phyloP scores from a whole-genome alignment of 30 jellyfish, hydroid and myxozoan genomes.

The Morbakka virulenta region DNA sequence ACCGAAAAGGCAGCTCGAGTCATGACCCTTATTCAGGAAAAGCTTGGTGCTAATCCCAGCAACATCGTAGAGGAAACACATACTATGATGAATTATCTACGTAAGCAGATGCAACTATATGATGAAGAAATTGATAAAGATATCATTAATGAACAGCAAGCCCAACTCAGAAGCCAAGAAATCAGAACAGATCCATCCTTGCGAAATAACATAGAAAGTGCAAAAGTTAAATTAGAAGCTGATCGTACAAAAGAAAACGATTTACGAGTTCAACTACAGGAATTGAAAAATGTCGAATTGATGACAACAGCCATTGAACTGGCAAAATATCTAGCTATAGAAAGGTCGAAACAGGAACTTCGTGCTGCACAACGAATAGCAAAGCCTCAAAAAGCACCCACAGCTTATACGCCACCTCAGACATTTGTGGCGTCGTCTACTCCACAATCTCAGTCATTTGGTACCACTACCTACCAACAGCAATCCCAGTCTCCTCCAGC shows the following conservation, averaged over 20 bases:
- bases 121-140: conserved; percentile 74
- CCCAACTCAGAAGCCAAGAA: conserved; percentile 54
- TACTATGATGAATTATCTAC: conserved; percentile 52
- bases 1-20: conserved; percentile 75
- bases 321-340: conserved; percentile 88
- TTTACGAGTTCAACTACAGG: conserved; percentile 60
- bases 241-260: conserved; percentile 85
- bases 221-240: conserved; percentile 74
- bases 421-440: conserved; percentile 1
- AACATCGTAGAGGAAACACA: conserved; percentile 77
- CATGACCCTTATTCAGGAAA: conserved; percentile 68
- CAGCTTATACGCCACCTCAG: conserved; percentile 11
- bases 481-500: conserved; percentile 24
- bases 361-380: conserved; percentile 50
- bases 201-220: conserved; percentile 42
- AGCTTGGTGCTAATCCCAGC: conserved; percentile 85
- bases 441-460: conserved; percentile 9
- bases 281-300: conserved; percentile 73
- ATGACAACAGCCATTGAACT: conserved; percentile 86
- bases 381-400: conserved; percentile 7
- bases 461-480: background rate
- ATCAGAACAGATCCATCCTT: conserved; percentile 48
- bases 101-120: conserved; percentile 55
- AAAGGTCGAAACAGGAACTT: conserved; percentile 66
- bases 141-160: conserved; percentile 47